phyloP scores from a whole-genome alignment of 2,888 invertebrate species.

The Caenorhabditis virilis region DNA sequence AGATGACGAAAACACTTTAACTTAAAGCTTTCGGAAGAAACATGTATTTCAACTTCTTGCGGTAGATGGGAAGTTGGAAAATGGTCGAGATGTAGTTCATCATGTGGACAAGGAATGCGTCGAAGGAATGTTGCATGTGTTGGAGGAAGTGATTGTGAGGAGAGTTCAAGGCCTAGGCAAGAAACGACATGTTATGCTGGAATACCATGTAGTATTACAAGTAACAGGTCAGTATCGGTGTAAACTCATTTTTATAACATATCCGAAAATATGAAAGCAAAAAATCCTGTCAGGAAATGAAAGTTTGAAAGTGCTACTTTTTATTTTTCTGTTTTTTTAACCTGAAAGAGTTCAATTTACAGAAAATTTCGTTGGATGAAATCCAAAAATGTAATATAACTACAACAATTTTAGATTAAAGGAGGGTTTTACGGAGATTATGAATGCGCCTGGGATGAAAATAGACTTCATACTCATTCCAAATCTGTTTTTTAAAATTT shows the following conservation, averaged over 20 bases:
- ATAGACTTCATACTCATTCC: too few relatives aligned
- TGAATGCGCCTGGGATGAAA: too few relatives aligned
- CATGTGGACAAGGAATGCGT: conserved; percentile 54
- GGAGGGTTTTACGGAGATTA: too few relatives aligned
- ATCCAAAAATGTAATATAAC: too few relatives aligned
- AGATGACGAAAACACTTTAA: not conserved
- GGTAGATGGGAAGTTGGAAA: conserved; percentile 50
- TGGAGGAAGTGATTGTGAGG: conserved; percentile 47
- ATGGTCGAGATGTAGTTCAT: conserved; percentile 50
- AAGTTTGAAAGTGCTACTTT: not conserved
- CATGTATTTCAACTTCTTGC: conserved; percentile 40
- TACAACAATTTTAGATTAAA: too few relatives aligned
- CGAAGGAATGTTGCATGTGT: conserved; percentile 44
- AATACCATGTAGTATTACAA: conserved; percentile 39
- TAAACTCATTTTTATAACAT: not conserved
- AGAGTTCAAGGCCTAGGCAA: conserved; percentile 22
- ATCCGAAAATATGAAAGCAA: not conserved
- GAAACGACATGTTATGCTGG: conserved; percentile 47
- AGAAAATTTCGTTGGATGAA: too few relatives aligned
- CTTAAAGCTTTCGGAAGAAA: conserved; percentile 18
- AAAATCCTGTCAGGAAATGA: not conserved
- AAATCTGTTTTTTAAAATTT: too few relatives aligned
- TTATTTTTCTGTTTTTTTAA: not conserved
- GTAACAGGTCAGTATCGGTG: conserved; percentile 20
- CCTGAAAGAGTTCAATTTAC: not conserved